A percentile compares a stretch with the other conserved stretches of the same genome.
phyloP scores from a whole-genome alignment of 1,140 invertebrate species.

The Cydia splendana region DNA sequence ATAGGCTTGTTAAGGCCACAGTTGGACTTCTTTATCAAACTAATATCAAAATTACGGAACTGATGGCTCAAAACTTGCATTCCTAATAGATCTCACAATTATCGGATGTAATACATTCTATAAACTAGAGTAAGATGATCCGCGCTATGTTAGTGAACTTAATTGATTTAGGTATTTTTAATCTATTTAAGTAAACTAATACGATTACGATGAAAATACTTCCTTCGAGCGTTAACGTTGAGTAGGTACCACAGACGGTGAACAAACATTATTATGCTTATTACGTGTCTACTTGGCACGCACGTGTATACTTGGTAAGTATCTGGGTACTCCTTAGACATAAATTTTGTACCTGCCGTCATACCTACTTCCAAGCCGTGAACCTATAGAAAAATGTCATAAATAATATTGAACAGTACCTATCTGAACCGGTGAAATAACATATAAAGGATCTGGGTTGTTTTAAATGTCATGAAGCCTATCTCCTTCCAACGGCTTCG shows the following conservation, averaged over 20 bases:
- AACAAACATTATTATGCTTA: slow-evolving; percentile 8
- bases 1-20: too few species aligned
- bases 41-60: too few species aligned
- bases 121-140: not conserved
- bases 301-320: not conserved
- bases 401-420: too few species aligned
- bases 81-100: not conserved
- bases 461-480: not conserved
- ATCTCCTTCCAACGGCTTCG: not conserved
- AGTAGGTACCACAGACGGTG: not conserved
- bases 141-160: not conserved
- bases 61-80: too few species aligned
- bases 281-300: not conserved
- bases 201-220: slow-evolving; percentile 26
- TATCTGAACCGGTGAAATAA: too few species aligned
- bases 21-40: too few species aligned
- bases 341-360: too few species aligned
- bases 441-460: too few species aligned
- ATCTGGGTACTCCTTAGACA: not conserved
- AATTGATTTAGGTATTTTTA: slow-evolving; percentile 27
- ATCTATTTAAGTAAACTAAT: slow-evolving; percentile 28
- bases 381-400: too few species aligned
- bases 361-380: too few species aligned
- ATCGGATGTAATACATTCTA: not conserved
- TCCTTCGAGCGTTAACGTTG: slow-evolving; percentile 13